phyloP scores from a whole-genome alignment of 1,140 invertebrate genomes.

The Zaprionus africanus region DNA sequence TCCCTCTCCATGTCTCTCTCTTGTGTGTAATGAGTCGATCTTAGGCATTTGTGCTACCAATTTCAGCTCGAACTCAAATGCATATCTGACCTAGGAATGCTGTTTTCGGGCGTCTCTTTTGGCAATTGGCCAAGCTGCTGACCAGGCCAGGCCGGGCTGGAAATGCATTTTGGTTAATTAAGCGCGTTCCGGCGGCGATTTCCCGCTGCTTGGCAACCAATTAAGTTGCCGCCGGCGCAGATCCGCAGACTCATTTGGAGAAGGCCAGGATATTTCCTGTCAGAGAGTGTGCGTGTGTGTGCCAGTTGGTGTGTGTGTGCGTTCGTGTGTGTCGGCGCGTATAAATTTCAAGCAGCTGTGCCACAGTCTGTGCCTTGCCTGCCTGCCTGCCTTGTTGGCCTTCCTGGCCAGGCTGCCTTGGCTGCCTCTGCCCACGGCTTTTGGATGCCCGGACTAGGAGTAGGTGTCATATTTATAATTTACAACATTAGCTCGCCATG shows the following conservation, averaged over 20 bases:
- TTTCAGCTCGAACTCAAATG: conserved; percentile 37
- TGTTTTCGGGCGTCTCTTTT: conserved; percentile 36
- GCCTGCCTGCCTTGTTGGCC: conserved; percentile 19
- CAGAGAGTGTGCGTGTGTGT: conserved; percentile 29
- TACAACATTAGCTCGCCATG: conserved; percentile 82
- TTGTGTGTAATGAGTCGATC: conserved; percentile 45
- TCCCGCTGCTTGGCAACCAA: conserved; percentile 80
- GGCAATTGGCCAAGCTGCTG: conserved; percentile 56
- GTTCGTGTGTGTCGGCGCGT: conserved; percentile 48
- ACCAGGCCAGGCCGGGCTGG: conserved; percentile 32
- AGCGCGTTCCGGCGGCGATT: conserved; percentile 77
- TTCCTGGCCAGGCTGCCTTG: conserved; percentile 19
- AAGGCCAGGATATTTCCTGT: conserved; percentile 66
- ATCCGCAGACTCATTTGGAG: conserved; percentile 41
- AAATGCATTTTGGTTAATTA: conserved; percentile 82
- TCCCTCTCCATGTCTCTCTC: not conserved
- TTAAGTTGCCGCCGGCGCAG: conserved; percentile 64
- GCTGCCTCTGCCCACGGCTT: conserved; percentile 19
- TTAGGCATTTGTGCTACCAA: conserved; percentile 30
- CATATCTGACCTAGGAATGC: conserved; percentile 52
- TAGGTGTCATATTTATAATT: conserved; percentile 83
- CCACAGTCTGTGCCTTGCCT: conserved; percentile 11
- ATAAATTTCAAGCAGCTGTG: conserved; percentile 71
- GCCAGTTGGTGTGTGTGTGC: conserved; percentile 29
- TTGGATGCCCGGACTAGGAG: conserved; percentile 56